phyloP scores from a whole-genome alignment of 2,888 invertebrate species.

The Pachymerium ferrugineum region DNA sequence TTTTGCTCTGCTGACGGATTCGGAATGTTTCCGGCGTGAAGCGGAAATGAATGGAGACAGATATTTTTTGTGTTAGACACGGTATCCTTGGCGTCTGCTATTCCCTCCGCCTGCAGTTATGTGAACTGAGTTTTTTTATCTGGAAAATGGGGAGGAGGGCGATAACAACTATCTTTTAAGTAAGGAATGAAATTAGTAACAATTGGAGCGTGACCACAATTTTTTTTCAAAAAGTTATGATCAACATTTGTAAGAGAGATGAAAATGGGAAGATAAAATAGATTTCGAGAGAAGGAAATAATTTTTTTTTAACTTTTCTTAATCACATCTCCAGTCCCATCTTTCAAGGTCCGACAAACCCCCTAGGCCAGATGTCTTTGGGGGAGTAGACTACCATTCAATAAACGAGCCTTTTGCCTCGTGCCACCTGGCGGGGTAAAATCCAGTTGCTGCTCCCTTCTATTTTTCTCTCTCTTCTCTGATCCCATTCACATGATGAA shows the following conservation, averaged over 20 bases:
- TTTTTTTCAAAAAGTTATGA: not conserved
- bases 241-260: no score
- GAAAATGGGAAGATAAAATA: no score
- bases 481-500: conserved; percentile 13
- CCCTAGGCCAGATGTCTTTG: not conserved
- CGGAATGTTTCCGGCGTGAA: not conserved
- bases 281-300: no score
- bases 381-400: not conserved
- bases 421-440: conserved; percentile 27
- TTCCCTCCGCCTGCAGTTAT: not conserved
- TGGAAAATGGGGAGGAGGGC: not conserved
- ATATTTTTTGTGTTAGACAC: not conserved
- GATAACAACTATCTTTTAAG: not conserved
- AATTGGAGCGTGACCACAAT: not conserved
- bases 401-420: not conserved
- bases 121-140: not conserved
- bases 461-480: not conserved
- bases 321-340: not conserved
- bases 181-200: not conserved
- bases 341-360: not conserved
- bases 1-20: not conserved
- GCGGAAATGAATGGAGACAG: conserved; percentile 11
- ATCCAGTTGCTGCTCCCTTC: no score
- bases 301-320: not conserved
- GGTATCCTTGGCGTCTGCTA: not conserved